A percentile compares a stretch with the other conserved stretches of the same genome.
phyloP scores from a whole-genome alignment of 1,140 invertebrate species.

The Solenopsis fugax region DNA sequence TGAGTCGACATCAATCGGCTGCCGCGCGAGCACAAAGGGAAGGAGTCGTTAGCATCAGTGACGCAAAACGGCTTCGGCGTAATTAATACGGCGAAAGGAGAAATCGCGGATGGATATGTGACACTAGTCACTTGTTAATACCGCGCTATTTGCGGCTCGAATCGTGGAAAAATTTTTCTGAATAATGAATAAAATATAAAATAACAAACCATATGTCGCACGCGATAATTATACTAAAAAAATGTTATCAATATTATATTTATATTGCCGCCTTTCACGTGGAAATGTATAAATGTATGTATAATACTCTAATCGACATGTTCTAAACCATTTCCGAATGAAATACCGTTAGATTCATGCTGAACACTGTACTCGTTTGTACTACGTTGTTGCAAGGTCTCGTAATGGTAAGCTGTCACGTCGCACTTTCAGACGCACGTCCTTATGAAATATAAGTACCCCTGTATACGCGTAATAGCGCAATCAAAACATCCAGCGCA shows the following conservation, averaged over 20 bases:
- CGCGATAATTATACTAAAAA: neutral
- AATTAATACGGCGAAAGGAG: conserved; percentile 65
- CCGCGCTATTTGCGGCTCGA: neutral
- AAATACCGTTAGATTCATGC: conserved; percentile 26
- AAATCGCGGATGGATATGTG: neutral
- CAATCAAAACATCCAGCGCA: conserved; percentile 55
- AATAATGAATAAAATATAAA: neutral
- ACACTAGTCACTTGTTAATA: conserved; percentile 15
- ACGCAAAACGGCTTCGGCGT: conserved; percentile 67
- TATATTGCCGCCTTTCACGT: neutral
- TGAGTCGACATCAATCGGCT: conserved; percentile 69
- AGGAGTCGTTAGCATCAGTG: conserved; percentile 68
- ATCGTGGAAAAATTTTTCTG: neutral
- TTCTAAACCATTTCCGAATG: neutral
- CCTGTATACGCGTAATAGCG: conserved; percentile 31
- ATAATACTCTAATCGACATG: neutral
- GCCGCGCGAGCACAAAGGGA: conserved; percentile 53
- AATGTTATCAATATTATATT: neutral
- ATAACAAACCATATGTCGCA: neutral
- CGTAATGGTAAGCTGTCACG: conserved; percentile 51
- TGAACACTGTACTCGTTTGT: conserved; percentile 4
- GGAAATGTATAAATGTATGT: neutral
- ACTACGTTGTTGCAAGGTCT: neutral
- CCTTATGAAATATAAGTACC: conserved; percentile 56
- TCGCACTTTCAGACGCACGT: conserved; percentile 25